These are phyloP conservation scores for Tragelaphus buxtoni DNA, from an alignment of 2,113 vertebrate species.

Conservation along the genomic window DNA sequence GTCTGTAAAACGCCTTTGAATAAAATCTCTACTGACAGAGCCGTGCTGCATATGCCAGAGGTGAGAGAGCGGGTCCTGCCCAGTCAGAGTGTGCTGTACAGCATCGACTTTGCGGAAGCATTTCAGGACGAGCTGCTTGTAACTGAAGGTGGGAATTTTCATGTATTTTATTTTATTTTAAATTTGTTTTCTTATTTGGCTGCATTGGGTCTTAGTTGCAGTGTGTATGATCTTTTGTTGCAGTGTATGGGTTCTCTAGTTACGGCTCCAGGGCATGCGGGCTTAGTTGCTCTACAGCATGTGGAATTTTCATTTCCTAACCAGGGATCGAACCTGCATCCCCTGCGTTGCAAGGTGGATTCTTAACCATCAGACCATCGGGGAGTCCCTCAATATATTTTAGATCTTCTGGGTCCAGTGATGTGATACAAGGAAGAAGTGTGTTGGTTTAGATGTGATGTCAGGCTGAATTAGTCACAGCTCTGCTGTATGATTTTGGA, in stretches of 20 bases:
- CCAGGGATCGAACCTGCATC: neutral
- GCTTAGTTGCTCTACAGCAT: neutral
- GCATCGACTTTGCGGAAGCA: slow-evolving; percentile 86
- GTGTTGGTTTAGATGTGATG: neutral
- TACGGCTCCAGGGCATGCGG: neutral
- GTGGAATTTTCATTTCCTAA: neutral
- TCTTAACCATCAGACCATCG: neutral
- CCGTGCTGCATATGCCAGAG: slow-evolving; percentile 80
- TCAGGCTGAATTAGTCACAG: neutral
- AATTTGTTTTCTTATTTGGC: neutral
- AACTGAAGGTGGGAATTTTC: slow-evolving; percentile 84
- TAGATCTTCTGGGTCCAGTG: neutral
- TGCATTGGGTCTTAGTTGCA: neutral
- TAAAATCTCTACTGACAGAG: slow-evolving; percentile 66
- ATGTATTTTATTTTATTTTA: neutral
- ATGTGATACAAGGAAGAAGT: neutral
- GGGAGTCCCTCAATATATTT: neutral
- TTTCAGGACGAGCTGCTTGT: slow-evolving; percentile 89
- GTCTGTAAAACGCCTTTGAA: neutral
- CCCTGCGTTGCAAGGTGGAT: neutral
- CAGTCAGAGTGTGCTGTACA: slow-evolving; percentile 85
- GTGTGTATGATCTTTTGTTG: neutral
- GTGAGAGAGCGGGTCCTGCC: slow-evolving; percentile 81
- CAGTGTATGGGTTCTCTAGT: neutral
- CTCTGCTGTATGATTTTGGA: neutral